Conservation (phyloP, 37 sponge, comb jelly and placozoan genomes). For the Oscarella lobularis region DNA sequence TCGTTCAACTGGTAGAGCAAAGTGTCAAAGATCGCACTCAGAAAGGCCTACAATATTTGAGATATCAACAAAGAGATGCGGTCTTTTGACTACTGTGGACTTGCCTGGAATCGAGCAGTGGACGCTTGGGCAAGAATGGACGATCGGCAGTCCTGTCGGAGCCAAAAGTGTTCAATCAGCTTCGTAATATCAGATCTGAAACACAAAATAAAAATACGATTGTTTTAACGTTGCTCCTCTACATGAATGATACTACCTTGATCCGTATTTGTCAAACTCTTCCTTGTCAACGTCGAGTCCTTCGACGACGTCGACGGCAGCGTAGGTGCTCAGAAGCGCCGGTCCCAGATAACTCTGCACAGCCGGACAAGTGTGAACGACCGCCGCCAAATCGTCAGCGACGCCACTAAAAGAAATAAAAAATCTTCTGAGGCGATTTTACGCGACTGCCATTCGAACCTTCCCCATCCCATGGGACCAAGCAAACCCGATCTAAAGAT, state of each 20-base stretch:
- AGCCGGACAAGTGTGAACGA: constrained; percentile 61
- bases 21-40: constrained; percentile 57
- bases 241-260: constrained; percentile 28
- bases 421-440: no score
- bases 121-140: constrained; percentile 5
- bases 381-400: constrained; percentile 41
- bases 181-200: constrained; percentile 20
- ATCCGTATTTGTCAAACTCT: constrained; percentile 69
- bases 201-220: not conserved
- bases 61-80: not conserved
- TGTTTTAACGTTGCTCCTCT: no score
- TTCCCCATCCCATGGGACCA: not conserved
- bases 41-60: constrained; percentile 23
- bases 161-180: constrained; percentile 53
- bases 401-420: constrained; percentile 23
- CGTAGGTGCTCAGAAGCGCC: constrained; percentile 61
- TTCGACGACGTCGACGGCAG: constrained; percentile 66
- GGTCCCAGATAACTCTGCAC: constrained; percentile 61
- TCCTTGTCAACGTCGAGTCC: constrained; percentile 90
- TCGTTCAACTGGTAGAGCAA: constrained; percentile 65
- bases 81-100: not conserved
- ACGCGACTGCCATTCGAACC: not conserved
- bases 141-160: constrained; percentile 16
- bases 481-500: not conserved
- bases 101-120: not conserved